Evolutionary conservation across 1,140 invertebrate species (phyloP), one percentile per base, ranked within the genome.

Genomic region (Protaetia brevitarsis): DNA sequence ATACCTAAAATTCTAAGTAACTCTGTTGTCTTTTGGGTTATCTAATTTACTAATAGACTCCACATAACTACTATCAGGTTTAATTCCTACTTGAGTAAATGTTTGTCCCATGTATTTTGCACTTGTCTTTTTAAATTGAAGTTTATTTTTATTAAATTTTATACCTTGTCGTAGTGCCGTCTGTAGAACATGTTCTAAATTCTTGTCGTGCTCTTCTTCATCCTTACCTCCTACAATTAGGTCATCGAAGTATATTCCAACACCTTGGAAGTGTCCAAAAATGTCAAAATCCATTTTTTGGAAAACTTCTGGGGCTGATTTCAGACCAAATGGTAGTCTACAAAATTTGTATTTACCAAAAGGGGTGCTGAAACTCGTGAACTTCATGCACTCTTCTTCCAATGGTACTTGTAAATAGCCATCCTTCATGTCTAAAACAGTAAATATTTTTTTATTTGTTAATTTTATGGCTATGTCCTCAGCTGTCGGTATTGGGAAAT

Each of bases 1-100:
- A 80, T 73, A 2, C 79, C 79, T 28, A 82, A 60, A 64, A 81
- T 73, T 68, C 72, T 71, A 63, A 74, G 64, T 2, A 84, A 60
- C 7, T 79, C 71, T 64, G 73, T 77, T 74, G n/a, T 73, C 74
- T 34, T 66, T 63, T 8, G 77, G 79, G 27, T 75, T 62, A 11
- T 8, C 16, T 11, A 69, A 69, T 29, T 77, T 60, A 34, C 51
- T 45, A 21, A 83, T 79, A 13, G 78, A 72, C 60, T 70, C 31
- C 5, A 82, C 64, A 65, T 78, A 77, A 6, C 69, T 71, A 30
- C 59, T 59, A 66, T 77, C 71, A 11, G 76, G 72, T 65, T 65
- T 68, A 1, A 81, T 51, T 19, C 78, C 79, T 16, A 76, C 28
- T 65, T 71, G 45, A 37, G 71, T 66, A 37, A 78, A 69, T 37